phyloP scores from a whole-genome alignment of 2,797 vertebrate species.

The Myotis myotis region DNA sequence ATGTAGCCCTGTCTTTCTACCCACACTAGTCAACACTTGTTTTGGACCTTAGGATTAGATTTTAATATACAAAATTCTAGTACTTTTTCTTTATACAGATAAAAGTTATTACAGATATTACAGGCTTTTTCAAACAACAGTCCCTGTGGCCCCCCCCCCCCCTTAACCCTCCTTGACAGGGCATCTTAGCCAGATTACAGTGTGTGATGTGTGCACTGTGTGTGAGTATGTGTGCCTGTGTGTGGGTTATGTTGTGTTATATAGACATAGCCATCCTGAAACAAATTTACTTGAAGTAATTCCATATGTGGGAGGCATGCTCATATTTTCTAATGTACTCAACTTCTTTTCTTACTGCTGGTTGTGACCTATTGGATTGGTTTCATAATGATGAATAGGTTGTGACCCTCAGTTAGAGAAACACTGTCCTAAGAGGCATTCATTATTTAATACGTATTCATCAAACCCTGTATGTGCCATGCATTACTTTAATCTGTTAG shows the following conservation, averaged over 20 bases:
- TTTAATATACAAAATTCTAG: neutral
- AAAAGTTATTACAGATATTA: neutral
- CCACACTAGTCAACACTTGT: neutral
- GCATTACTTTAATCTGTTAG: neutral
- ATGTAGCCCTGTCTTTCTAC: neutral
- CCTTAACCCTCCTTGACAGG: neutral
- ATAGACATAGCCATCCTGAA: neutral
- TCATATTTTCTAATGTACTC: neutral
- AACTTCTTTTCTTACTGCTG: neutral
- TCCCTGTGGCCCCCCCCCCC: fast-evolving
- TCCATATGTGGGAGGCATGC: neutral
- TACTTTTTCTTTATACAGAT: neutral
- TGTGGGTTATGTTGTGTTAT: neutral
- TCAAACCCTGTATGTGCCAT: neutral
- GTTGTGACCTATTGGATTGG: neutral
- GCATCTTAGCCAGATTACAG: neutral
- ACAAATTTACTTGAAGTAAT: neutral
- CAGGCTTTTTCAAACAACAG: neutral
- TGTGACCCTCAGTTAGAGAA: neutral
- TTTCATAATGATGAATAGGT: neutral
- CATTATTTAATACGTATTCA: neutral
- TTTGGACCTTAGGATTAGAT: neutral
- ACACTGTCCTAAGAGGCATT: neutral
- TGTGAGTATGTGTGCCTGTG: neutral
- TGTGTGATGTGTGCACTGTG: neutral